Evolutionary conservation across 1,140 invertebrate genomes (phyloP), one percentile per base, ranked within the genome.

Genomic region (Dreissena rostriformis): DNA sequence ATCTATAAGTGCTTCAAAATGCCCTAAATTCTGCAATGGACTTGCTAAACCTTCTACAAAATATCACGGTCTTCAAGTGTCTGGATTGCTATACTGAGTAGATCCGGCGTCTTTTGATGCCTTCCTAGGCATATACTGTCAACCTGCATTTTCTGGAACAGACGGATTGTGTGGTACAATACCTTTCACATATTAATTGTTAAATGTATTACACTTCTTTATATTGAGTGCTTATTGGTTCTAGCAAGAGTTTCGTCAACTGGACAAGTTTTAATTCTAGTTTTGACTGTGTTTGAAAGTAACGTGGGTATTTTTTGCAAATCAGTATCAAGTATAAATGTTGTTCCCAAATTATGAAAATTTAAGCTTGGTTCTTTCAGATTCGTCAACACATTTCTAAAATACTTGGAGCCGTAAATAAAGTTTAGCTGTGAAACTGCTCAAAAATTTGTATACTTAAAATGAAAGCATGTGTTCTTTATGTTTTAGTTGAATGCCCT

Each of bases 401-500:
- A 39, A 39, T 39, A 39, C 8, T 2, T 61, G 12, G 57, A 6
- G 6, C 57, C 22, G 22, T 61, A 6, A n/a, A 61, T 19, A 61
- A 61, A 11, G 17, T 61, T 4, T n/a, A 5, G 2, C 17, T 61
- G 57, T 61, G 22, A 19, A 61, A 61, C 22, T 61, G 22, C 2
- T 5, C 17, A n/a, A 12, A 57, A 14, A 19, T 19, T 11, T 61
- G 57, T n/a, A 11, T 61, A 11, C 22, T 19, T 24, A 5, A n/a
- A n/a, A n/a, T n/a, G n/a, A n/a, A 61, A n/a, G 2, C 22, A 61
- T 61, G 17, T 24, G 12, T n/a, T 24, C 57, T 19, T 61, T 24
- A 61, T 61, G 2, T 61, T 61, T 24, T 61, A 75, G 73, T 75
- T 17, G 22, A 12, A 75, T 75, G 73, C 39, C 73, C 73, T 14